phyloP scores from a whole-genome alignment of 2,888 invertebrate genomes.

The Ditula angustiorana region DNA sequence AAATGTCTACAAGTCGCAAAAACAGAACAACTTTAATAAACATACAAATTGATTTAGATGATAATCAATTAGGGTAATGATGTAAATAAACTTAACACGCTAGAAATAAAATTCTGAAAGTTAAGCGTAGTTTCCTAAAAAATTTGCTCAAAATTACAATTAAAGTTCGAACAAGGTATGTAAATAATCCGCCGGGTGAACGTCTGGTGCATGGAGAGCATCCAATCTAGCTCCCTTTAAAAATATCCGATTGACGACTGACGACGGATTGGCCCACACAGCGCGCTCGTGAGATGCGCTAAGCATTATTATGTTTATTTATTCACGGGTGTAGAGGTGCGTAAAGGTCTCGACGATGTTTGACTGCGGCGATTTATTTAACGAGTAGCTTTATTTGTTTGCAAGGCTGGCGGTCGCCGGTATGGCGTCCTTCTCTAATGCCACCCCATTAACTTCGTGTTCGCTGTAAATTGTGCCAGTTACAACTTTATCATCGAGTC shows the following conservation, averaged over 20 bases:
- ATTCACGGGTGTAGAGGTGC: constrained; percentile 67
- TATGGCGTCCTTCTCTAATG: constrained; percentile 65
- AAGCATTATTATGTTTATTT: constrained; percentile 70
- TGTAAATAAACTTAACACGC: no score
- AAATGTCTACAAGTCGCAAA: no score
- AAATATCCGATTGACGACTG: constrained; percentile 12
- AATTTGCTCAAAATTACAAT: constrained; percentile 7
- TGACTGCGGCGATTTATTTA: constrained; percentile 76
- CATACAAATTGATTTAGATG: no score
- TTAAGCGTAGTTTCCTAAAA: constrained; percentile 12
- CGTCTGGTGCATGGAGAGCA: constrained; percentile 4
- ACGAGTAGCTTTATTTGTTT: constrained; percentile 77
- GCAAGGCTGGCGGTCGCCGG: constrained; percentile 55
- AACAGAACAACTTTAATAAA: no score
- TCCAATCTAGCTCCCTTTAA: constrained; percentile 8
- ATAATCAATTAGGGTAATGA: no score
- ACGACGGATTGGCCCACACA: constrained; percentile 32
- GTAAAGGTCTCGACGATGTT: constrained; percentile 71
- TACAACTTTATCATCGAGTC: constrained; percentile 61
- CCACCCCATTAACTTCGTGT: constrained; percentile 68
- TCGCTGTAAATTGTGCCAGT: constrained; percentile 59
- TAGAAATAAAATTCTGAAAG: no score
- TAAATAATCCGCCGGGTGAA: constrained; percentile 19
- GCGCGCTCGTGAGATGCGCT: constrained; percentile 46
- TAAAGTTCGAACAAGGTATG: constrained; percentile 11